phyloP scores from a whole-genome alignment of 1,140 invertebrate genomes.

The Trichonephila clavipes region DNA sequence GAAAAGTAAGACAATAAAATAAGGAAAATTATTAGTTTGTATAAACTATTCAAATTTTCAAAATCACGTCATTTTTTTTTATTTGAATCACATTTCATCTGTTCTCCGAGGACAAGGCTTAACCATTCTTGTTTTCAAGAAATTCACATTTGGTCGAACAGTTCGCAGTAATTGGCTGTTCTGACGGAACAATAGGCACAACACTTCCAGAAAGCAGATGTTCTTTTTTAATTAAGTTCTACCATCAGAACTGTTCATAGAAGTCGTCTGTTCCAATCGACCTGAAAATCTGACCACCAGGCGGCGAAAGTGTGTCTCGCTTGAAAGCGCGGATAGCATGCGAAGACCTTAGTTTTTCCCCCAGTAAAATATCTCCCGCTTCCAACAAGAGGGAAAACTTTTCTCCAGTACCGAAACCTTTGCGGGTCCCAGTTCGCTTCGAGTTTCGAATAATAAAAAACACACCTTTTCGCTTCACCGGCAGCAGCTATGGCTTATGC shows the following conservation, averaged over 20 bases:
- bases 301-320: constrained; percentile 25
- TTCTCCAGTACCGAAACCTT: neutral
- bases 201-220: neutral
- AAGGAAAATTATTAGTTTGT: no score
- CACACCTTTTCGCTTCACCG: no score
- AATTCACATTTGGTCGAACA: neutral
- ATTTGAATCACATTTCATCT: neutral
- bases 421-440: neutral
- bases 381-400: neutral
- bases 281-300: constrained; percentile 31
- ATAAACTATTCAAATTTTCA: neutral
- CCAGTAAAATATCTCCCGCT: neutral
- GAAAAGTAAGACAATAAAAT: no score
- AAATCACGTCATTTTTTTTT: neutral
- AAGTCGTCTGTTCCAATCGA: constrained; percentile 28
- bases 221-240: constrained; percentile 30
- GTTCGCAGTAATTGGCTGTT: neutral
- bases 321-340: constrained; percentile 17
- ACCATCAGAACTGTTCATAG: neutral
- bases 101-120: neutral
- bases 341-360: constrained; percentile 12
- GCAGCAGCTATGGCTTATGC: neutral
- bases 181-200: constrained; percentile 4
- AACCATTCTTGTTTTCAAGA: neutral
- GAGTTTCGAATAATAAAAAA: neutral